Conservation (phyloP, 2,113 vertebrate genomes). For the Raja brachyura region DNA sequence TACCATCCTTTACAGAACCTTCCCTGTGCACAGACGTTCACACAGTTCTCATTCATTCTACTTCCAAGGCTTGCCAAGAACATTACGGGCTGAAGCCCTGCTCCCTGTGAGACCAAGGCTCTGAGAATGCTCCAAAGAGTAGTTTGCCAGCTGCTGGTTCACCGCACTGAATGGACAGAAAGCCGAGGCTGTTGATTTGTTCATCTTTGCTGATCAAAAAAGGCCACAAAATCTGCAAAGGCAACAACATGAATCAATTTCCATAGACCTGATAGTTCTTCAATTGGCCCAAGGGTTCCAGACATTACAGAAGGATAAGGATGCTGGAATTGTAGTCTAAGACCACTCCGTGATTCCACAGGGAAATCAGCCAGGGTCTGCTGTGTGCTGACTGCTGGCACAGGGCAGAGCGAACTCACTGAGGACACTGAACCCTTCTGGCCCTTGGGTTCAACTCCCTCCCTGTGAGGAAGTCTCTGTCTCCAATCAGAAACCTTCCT, state of each 20-base stretch:
- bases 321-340: not conserved
- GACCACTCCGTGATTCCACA: too few relatives aligned
- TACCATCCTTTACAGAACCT: not conserved
- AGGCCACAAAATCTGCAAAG: not conserved
- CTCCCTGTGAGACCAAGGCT: not conserved
- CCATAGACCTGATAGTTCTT: not conserved
- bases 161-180: not conserved
- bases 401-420: not conserved
- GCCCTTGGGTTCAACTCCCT: not conserved
- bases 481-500: not conserved
- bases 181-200: not conserved
- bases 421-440: not conserved
- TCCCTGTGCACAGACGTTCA: not conserved
- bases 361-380: too few relatives aligned
- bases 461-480: not conserved
- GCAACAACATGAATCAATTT: not conserved
- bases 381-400: not conserved
- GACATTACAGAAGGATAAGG: not conserved
- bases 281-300: not conserved
- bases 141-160: not conserved
- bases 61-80: not conserved
- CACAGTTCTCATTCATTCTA: not conserved
- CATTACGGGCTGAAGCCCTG: not conserved
- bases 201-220: not conserved
- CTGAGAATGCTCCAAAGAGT: not conserved